Conservation (phyloP, 1,140 invertebrate genomes). For the Drosophila tristis region DNA sequence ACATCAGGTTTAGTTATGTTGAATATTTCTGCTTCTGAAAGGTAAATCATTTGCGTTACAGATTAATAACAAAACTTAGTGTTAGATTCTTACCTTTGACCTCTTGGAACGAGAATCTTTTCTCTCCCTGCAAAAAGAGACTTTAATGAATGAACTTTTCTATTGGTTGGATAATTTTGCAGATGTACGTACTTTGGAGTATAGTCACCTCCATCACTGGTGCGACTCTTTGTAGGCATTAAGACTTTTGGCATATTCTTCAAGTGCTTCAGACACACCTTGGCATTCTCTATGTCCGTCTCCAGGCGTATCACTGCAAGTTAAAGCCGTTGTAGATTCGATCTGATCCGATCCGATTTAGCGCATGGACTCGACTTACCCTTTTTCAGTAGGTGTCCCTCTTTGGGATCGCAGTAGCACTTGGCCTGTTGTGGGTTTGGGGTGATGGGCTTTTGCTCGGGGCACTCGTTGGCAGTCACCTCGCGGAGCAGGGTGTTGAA, state of each 20-base stretch:
- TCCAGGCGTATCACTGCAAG: conserved; percentile 12
- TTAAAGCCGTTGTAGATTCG: background rate
- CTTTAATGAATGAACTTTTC: no score
- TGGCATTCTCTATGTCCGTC: conserved; percentile 20
- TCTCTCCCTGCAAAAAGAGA: no score
- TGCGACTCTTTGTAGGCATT: background rate
- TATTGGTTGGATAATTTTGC: no score
- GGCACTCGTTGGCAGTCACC: conserved; percentile 23
- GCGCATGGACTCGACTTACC: conserved; percentile 10
- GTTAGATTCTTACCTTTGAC: no score
- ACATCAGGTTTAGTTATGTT: no score
- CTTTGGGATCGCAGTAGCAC: conserved; percentile 60
- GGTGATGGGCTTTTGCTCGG: background rate
- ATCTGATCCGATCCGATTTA: no score
- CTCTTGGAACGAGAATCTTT: no score
- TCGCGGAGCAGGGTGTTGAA: conserved; percentile 70
- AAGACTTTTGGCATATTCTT: conserved; percentile 13
- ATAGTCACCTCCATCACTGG: background rate
- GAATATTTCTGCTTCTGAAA: no score
- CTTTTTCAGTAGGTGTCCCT: conserved; percentile 47
- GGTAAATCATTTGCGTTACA: no score
- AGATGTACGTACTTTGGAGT: background rate
- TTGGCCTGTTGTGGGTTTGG: conserved; percentile 2
- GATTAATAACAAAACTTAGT: no score
- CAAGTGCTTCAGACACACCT: conserved; percentile 16